Evolutionary conservation across 2,113 vertebrate genomes (phyloP), one percentile per base, ranked within the genome.

Genomic region (Podiceps cristatus): DNA sequence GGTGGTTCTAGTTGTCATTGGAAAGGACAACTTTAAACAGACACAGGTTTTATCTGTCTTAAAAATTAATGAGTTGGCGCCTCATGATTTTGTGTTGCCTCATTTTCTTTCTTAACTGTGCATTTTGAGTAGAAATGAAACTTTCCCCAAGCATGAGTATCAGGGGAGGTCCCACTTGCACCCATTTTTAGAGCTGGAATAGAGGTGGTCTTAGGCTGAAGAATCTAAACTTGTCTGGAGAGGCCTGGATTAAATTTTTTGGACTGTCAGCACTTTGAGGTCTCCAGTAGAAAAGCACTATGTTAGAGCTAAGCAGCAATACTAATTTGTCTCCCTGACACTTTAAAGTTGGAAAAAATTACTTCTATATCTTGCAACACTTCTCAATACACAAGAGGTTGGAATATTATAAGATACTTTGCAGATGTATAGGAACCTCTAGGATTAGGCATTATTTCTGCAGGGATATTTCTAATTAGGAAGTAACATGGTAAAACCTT

Each of bases 131-230:
- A 11, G 73, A 59, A 88, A 33, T n/a, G 10, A 28, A 68, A 24
- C 25, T n/a, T 40, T 5, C 3, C 69, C 13, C 8, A 10, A 8
- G 2, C 0, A 9, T n/a, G 63, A 22, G 4, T 49, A 12, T 53
- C 6, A 11, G 72, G 42, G 73, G 45, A 62, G 8, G 18, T 29
- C 35, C 45, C 27, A 7, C 12, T 13, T 10, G 35, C n/a, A 49
- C 3, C 29, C 5, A 4, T 89, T 40, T 3, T 44, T 16, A n/a
- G 52, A 79, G 28, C 33, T 93, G 49, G 59, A 28, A 8, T 31
- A 6, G 5, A n/a, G n/a, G 18, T 40, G 78, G 8, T 19, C 20
- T 50, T 5, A 13, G 8, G 2, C 35, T 18, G 72, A 58, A 62
- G 86, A 20, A 67, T 64, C 52, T 85, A 6, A 74, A 35, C 27